Evolutionary conservation across 53 echinoderm and acorn worm species (phyloP), one percentile per base, ranked within the genome.

Genomic region (Paelopatides confundens): DNA sequence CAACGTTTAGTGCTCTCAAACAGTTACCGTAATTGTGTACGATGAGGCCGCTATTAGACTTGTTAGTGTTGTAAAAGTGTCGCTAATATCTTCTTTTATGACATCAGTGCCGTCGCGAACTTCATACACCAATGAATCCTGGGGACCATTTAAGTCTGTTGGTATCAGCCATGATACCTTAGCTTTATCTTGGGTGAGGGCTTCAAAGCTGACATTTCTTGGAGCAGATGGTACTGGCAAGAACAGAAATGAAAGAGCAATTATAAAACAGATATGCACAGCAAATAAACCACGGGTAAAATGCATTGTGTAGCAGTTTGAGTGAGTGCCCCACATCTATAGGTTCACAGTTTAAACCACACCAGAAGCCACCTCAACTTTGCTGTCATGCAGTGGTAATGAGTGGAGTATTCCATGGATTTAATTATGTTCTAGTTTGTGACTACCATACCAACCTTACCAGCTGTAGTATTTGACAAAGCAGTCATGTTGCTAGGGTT

Each of bases 221-320:
- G 92, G 93, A 33, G 69, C 71, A 8, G 93, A 90, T 0, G 97
- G 97, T 4, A 89, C 97, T 97, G 69, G 2, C 38, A n/a, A 46
- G 29, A 46, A 74, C 8, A 31, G 35, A n/a, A n/a, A n/a, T n/a
- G n/a, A 76, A 31, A 65, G 29, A 52, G n/a, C n/a, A n/a, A n/a
- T n/a, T n/a, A n/a, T n/a, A n/a, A n/a, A n/a, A n/a, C n/a, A n/a
- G n/a, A n/a, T n/a, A n/a, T 74, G 4, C n/a, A n/a, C 35, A 27
- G 35, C 35, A 74, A n/a, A n/a, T n/a, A n/a, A n/a, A n/a, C n/a
- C n/a, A n/a, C n/a, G n/a, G n/a, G n/a, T n/a, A n/a, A n/a, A n/a
- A n/a, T n/a, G n/a, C n/a, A n/a, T n/a, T n/a, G n/a, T n/a, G n/a
- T n/a, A n/a, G n/a, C n/a, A n/a, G n/a, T n/a, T n/a, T n/a, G n/a